These are phyloP conservation scores for Lamprologus speciosus DNA, from an alignment of 2,113 vertebrate species.

Conservation along the genomic window DNA sequence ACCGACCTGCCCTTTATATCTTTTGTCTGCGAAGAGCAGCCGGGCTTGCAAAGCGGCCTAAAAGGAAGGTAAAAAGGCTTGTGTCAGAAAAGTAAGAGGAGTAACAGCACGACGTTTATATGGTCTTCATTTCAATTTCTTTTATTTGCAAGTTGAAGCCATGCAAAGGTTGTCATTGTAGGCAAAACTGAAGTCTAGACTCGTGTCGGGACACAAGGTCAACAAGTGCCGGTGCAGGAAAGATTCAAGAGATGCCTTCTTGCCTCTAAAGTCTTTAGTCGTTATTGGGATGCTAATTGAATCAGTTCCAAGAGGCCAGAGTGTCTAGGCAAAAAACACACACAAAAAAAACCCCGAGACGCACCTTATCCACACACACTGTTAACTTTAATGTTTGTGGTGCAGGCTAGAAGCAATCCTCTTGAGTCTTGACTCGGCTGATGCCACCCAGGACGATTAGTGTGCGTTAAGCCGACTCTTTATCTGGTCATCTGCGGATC, in stretches of 20 bases:
- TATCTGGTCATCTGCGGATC: background rate
- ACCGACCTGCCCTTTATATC: background rate
- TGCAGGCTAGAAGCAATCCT: background rate
- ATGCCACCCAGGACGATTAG: background rate
- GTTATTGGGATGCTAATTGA: background rate
- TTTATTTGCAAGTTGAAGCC: background rate
- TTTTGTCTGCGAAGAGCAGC: background rate
- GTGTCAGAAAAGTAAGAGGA: background rate
- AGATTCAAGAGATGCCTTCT: background rate
- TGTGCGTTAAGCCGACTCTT: background rate
- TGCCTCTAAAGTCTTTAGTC: background rate
- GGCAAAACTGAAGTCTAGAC: background rate
- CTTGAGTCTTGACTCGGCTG: rapidly evolving
- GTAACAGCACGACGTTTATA: background rate
- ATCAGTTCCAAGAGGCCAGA: background rate
- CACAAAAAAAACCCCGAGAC: rapidly evolving
- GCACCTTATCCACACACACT: background rate
- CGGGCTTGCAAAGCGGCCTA: background rate
- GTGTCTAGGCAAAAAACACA: background rate
- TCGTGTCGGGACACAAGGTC: background rate
- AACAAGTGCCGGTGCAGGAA: background rate
- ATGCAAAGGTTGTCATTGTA: background rate
- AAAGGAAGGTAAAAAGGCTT: background rate
- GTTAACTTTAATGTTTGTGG: background rate
- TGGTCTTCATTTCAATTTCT: background rate